Evolutionary conservation across 2,797 vertebrate species (phyloP).

Genomic region (Sebastes nivosus): DNA sequence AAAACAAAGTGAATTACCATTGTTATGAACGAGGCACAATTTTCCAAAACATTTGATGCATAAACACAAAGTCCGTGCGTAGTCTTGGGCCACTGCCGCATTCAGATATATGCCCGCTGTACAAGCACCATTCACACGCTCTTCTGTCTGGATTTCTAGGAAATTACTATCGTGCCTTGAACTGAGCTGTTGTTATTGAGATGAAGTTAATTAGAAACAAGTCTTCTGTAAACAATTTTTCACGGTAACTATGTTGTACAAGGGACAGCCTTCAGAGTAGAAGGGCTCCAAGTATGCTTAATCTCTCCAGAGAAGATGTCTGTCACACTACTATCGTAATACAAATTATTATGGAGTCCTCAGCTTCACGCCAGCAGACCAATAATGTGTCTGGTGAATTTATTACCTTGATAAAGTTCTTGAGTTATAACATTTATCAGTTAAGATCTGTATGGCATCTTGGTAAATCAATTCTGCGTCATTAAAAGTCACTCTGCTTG

Average conservation of each 20-base stretch:
- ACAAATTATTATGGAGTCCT: constrained; percentile 34
- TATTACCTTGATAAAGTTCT: constrained; percentile 56
- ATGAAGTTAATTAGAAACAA: constrained; percentile 43
- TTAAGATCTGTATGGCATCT: constrained; percentile 55
- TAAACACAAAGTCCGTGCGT: constrained; percentile 40
- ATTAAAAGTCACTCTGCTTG: constrained; percentile 71
- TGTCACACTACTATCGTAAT: constrained; percentile 5
- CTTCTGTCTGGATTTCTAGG: constrained; percentile 6
- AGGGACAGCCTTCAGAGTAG: background rate
- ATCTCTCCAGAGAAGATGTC: constrained; percentile 15
- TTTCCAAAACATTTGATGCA: constrained; percentile 68
- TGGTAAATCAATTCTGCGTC: constrained; percentile 67
- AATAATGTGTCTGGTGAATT: constrained; percentile 49
- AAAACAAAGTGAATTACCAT: constrained; percentile 59
- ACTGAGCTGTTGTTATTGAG: background rate
- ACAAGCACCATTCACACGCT: background rate
- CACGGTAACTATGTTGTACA: background rate
- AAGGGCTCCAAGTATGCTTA: constrained; percentile 8
- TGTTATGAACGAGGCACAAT: constrained; percentile 56
- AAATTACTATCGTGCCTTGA: constrained; percentile 11
- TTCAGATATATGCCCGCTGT: constrained; percentile 13
- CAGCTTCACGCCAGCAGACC: constrained; percentile 2
- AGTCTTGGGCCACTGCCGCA: constrained; percentile 15
- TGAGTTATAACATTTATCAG: constrained; percentile 53
- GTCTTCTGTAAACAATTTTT: constrained; percentile 29